Evolutionary conservation across 2,888 invertebrate genomes (phyloP).

Genomic region (Thereva unica): DNA sequence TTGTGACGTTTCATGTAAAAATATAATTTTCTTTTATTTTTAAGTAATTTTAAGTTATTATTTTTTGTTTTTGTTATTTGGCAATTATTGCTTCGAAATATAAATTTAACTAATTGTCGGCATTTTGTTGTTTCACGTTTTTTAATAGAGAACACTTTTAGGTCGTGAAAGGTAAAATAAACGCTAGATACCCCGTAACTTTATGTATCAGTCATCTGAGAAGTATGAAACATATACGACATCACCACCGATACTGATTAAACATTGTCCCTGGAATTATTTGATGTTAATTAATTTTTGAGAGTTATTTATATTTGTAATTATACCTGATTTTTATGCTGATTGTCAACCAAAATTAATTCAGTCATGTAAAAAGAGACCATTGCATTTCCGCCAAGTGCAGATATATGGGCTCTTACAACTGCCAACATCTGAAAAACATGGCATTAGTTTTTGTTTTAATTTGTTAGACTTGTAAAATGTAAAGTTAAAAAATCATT

Average conservation of each 20-base stretch:
- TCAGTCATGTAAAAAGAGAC: slow-evolving; percentile 93
- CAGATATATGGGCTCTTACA: slow-evolving; percentile 88
- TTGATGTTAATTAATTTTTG: neutral
- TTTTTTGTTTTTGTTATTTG: too few relatives aligned
- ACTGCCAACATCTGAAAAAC: slow-evolving; percentile 73
- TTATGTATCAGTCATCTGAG: slow-evolving; percentile 60
- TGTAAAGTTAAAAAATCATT: slow-evolving; percentile 12
- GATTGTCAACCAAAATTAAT: slow-evolving; percentile 86
- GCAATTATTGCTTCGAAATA: too few relatives aligned
- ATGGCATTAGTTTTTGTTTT: neutral
- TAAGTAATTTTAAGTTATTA: too few relatives aligned
- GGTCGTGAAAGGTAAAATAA: slow-evolving; percentile 53
- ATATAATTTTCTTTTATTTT: too few relatives aligned
- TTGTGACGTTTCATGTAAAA: too few relatives aligned
- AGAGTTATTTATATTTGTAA: neutral
- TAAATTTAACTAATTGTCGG: too few relatives aligned
- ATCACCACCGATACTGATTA: slow-evolving; percentile 94
- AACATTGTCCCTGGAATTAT: slow-evolving; percentile 81
- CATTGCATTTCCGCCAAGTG: slow-evolving; percentile 93
- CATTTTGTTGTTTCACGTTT: neutral
- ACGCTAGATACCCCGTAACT: slow-evolving; percentile 54
- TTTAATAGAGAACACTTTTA: slow-evolving; percentile 50
- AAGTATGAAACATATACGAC: slow-evolving; percentile 82
- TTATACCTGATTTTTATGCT: slow-evolving; percentile 93
- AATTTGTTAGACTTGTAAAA: too few relatives aligned